phyloP scores from a whole-genome alignment of 2,888 invertebrate species.

The Apamea anceps region DNA sequence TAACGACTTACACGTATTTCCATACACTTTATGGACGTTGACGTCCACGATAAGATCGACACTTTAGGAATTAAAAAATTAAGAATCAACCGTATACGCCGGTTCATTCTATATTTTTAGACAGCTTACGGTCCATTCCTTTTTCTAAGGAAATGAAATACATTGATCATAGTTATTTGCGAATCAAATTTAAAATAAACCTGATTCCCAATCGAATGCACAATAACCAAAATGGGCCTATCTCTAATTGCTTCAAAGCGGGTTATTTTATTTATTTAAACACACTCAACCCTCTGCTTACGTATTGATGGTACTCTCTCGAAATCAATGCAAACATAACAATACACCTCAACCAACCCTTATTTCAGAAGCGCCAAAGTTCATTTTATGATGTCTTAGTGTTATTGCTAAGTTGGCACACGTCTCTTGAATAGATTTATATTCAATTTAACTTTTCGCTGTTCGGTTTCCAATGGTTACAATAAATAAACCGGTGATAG shows the following conservation, averaged over 20 bases:
- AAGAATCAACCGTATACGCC: too few relatives aligned
- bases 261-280: conserved; percentile 79
- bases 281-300: conserved; percentile 68
- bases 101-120: too few relatives aligned
- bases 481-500: conserved; percentile 69
- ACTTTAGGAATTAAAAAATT: not conserved
- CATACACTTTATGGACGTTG: too few relatives aligned
- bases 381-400: not conserved
- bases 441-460: conserved; percentile 79
- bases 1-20: too few relatives aligned
- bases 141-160: not conserved
- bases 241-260: conserved; percentile 74
- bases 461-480: conserved; percentile 72
- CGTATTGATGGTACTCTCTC: conserved; percentile 70
- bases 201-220: conserved; percentile 60
- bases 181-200: conserved; percentile 23
- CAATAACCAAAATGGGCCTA: conserved; percentile 65
- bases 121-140: not conserved
- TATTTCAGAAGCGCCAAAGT: conserved; percentile 9
- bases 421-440: conserved; percentile 73
- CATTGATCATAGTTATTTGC: conserved; percentile 30
- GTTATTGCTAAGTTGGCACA: conserved; percentile 36
- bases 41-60: not conserved
- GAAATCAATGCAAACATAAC: conserved; percentile 28
- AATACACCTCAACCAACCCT: not conserved